Evolutionary conservation across 2,113 vertebrate genomes (phyloP).

Genomic region (Clinocottus analis): DNA sequence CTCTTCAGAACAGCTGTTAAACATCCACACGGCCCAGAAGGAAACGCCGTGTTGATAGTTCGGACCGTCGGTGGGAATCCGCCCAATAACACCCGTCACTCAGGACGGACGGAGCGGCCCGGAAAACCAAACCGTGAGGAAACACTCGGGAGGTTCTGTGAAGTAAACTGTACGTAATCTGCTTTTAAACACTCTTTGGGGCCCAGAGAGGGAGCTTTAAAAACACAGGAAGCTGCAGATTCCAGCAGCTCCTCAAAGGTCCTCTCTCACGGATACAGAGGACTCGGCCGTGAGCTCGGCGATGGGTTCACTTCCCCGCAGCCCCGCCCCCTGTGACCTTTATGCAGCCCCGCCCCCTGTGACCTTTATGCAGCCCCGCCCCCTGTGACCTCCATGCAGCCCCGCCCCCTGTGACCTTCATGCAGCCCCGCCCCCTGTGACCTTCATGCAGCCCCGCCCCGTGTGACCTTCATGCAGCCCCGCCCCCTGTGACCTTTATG

Average conservation of each 20-base stretch:
- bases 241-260: no score
- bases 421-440: constrained; percentile 10
- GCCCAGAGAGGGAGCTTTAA: no score
- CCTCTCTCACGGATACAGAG: constrained; percentile 15
- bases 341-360: constrained; percentile 13
- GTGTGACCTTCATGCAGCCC: no score
- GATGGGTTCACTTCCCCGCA: constrained; percentile 51
- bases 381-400: constrained; percentile 57
- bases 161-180: constrained; percentile 24
- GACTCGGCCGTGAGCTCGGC: background rate
- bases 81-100: constrained; percentile 25
- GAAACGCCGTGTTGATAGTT: constrained; percentile 9
- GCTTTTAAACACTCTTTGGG: constrained; percentile 20
- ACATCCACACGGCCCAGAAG: background rate
- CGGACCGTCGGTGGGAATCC: constrained; percentile 36
- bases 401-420: background rate
- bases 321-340: background rate
- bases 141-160: constrained; percentile 36
- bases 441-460: no score
- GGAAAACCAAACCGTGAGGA: constrained; percentile 6
- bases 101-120: constrained; percentile 5
- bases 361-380: no score
- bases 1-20: constrained; percentile 9
- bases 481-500: background rate
- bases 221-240: no score